These are phyloP conservation scores for Porites divaricata DNA, from an alignment of 92 coral and sea anemone genomes.

Conservation along the genomic window DNA sequence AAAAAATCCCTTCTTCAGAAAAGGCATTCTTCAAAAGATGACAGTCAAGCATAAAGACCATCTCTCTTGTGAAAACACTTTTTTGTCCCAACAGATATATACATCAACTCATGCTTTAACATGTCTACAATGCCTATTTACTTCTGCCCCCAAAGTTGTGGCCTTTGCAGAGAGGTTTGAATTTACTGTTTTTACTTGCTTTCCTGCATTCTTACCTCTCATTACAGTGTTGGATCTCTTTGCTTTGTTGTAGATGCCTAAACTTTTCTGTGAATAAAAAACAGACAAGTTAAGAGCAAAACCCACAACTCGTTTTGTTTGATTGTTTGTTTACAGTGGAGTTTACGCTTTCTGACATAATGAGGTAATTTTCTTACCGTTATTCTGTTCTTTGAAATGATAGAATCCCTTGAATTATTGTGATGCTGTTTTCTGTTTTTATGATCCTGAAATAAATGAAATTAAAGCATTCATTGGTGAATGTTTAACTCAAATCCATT, in stretches of 20 bases:
- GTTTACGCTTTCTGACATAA: background rate
- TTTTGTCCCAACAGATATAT: no score
- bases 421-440: slow-evolving; percentile 6
- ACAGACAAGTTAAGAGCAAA: background rate
- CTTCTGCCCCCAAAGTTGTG: no score
- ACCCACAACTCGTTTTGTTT: background rate
- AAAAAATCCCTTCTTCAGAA: no score
- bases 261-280: slow-evolving; percentile 25
- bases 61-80: no score
- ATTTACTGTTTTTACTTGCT: no score
- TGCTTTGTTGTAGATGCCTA: slow-evolving; percentile 92
- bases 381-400: slow-evolving; percentile 58
- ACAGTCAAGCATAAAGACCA: no score
- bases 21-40: no score
- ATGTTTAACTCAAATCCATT: background rate
- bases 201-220: slow-evolving; percentile 61
- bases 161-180: background rate
- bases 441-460: slow-evolving; percentile 9
- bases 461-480: background rate
- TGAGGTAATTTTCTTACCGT: slow-evolving; percentile 26
- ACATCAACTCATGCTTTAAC: no score
- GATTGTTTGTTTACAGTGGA: background rate
- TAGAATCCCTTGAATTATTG: slow-evolving; percentile 38
- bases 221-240: slow-evolving; percentile 79
- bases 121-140: no score